A percentile compares a stretch with the other conserved stretches of the same genome.
Conservation (phyloP, 2,888 invertebrate species). For the Pinctada fucata region DNA sequence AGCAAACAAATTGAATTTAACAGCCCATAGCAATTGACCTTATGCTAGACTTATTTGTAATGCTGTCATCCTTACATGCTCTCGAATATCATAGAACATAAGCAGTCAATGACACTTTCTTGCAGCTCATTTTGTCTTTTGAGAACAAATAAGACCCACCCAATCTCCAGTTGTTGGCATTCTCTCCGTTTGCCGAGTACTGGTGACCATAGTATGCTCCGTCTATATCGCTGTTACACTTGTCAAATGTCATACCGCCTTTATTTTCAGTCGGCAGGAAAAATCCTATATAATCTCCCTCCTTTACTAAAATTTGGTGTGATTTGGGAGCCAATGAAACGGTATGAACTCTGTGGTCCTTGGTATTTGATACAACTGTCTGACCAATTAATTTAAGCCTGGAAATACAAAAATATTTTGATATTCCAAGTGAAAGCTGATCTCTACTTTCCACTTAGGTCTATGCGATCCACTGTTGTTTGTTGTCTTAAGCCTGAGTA, state of each 20-base stretch:
- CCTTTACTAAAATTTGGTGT: conserved; percentile 23
- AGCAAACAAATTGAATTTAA: too few species aligned
- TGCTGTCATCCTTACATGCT: too few species aligned
- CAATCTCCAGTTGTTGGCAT: conserved; percentile 9
- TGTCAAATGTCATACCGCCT: conserved; percentile 33
- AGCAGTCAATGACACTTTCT: conserved; percentile 25
- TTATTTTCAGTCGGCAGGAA: conserved; percentile 22
- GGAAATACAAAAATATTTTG: background rate
- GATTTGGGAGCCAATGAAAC: background rate
- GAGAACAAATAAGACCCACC: conserved; percentile 16
- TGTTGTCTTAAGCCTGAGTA: too few species aligned
- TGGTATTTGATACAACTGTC: conserved; percentile 17
- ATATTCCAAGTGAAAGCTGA: too few species aligned
- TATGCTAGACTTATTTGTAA: too few species aligned
- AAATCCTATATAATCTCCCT: conserved; percentile 34
- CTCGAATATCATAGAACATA: conserved; percentile 23
- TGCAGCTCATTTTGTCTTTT: conserved; percentile 18
- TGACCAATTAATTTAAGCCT: conserved; percentile 32
- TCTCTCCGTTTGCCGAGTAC: background rate
- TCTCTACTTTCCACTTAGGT: too few species aligned
- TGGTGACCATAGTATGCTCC: conserved; percentile 28
- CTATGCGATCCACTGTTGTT: too few species aligned
- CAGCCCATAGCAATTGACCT: too few species aligned
- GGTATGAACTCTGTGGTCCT: conserved; percentile 22
- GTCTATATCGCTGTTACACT: conserved; percentile 22